A percentile compares a stretch with the other conserved stretches of the same genome.
Evolutionary conservation across 2,888 invertebrate species (phyloP).

Genomic region (Noctua janthina): DNA sequence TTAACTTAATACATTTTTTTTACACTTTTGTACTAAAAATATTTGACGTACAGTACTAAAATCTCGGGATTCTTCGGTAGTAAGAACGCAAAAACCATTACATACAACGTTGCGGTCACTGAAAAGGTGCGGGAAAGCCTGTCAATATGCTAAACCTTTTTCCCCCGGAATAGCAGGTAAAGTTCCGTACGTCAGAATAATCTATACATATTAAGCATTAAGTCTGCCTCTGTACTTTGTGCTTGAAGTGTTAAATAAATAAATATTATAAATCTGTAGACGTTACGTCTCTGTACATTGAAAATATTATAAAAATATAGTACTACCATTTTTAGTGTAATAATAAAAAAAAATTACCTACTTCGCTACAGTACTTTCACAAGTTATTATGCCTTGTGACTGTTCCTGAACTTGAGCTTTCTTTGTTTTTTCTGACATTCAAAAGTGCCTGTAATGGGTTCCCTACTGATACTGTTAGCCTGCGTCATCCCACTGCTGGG

Average conservation of each 20-base stretch:
- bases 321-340: no score
- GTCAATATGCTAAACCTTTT: conserved; percentile 16
- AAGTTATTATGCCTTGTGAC: no score
- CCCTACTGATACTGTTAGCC: no score
- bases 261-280: no score
- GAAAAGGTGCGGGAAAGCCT: background rate
- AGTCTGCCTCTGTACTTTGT: no score
- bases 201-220: no score
- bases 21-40: background rate
- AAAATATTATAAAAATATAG: no score
- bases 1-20: background rate
- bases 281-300: no score
- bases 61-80: background rate
- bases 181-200: background rate
- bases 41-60: background rate
- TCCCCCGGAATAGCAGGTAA: background rate
- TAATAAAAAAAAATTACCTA: background rate
- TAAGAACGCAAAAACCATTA: background rate
- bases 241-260: no score
- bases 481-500: no score
- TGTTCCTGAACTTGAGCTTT: no score
- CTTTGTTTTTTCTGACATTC: no score
- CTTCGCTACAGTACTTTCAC: background rate
- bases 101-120: background rate
- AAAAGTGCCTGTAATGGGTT: background rate